Percentiles rank a stretch among this genome's conserved stretches.
These are phyloP conservation scores for Apotomis turbidana DNA, from an alignment of 2,888 invertebrate genomes.

Conservation along the genomic window DNA sequence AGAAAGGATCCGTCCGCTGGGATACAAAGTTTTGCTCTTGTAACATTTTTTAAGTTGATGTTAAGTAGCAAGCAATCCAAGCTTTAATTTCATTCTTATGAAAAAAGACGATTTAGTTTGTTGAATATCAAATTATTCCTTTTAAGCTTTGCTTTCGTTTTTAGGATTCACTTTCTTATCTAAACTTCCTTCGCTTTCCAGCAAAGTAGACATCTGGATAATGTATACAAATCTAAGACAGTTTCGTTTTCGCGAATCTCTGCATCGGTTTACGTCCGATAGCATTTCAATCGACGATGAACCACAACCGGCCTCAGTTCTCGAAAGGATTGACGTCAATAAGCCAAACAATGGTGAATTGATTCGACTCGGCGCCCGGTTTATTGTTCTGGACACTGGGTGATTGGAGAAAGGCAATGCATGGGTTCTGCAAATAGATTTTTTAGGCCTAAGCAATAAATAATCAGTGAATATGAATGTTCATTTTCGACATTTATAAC, in stretches of 20 bases:
- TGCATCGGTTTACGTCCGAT: conserved; percentile 7
- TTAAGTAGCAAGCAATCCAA: no score
- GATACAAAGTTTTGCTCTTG: no score
- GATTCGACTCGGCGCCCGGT: conserved; percentile 57
- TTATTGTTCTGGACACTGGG: conserved; percentile 55
- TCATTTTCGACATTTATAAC: not conserved
- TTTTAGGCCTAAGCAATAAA: not conserved
- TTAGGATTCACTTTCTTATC: not conserved
- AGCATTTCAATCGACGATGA: conserved; percentile 45
- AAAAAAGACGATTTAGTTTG: no score
- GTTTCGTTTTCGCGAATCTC: not conserved
- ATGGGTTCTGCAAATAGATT: conserved; percentile 45
- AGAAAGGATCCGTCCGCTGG: no score
- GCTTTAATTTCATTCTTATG: no score
- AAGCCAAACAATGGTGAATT: conserved; percentile 66
- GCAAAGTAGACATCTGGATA: not conserved
- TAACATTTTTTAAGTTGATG: no score
- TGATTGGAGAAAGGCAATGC: conserved; percentile 63
- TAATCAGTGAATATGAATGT: conserved; percentile 2
- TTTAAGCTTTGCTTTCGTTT: no score
- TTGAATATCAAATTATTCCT: no score
- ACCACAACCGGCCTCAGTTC: conserved; percentile 49
- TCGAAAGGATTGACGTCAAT: conserved; percentile 62
- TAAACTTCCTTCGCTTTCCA: no score
- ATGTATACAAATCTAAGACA: not conserved